Conservation (phyloP, 2,113 vertebrate species). For the Saccopteryx leptura region DNA sequence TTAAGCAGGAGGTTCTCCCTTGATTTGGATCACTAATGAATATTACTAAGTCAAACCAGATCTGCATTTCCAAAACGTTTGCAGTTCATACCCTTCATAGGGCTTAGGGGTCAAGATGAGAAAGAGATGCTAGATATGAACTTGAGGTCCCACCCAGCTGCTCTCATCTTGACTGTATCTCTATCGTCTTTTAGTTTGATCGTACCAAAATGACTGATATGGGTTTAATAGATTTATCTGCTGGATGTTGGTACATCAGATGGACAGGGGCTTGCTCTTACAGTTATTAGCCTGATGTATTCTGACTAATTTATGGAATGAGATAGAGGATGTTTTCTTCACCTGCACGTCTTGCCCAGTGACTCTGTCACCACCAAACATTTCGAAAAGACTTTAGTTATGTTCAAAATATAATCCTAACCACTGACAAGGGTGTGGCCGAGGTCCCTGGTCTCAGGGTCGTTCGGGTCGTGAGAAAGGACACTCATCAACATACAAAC, state of each 20-base stretch:
- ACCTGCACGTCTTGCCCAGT: neutral
- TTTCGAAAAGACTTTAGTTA: neutral
- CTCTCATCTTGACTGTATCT: neutral
- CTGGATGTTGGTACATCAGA: slow-evolving; percentile 28
- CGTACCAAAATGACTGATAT: slow-evolving; percentile 58
- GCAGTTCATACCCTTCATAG: neutral
- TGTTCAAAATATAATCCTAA: neutral
- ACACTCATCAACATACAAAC: neutral
- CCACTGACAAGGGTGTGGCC: neutral
- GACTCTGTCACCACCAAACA: neutral
- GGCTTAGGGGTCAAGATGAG: neutral
- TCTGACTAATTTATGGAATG: slow-evolving; percentile 62
- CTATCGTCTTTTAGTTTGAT: slow-evolving; percentile 54
- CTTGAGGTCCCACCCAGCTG: neutral
- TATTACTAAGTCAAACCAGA: slow-evolving; percentile 51
- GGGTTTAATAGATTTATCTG: slow-evolving; percentile 60
- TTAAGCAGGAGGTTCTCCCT: slow-evolving; percentile 71
- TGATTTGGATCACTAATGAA: slow-evolving; percentile 62
- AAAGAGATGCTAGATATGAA: neutral
- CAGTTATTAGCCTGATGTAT: neutral
- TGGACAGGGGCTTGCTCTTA: slow-evolving; percentile 61
- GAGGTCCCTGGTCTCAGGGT: neutral
- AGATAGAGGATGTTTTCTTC: slow-evolving; percentile 26
- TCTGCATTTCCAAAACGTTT: neutral
- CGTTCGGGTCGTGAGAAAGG: accelerated